A percentile compares a stretch with the other conserved stretches of the same genome.
Conservation (phyloP, 2,797 vertebrate genomes). For the Coilia nasus region DNA sequence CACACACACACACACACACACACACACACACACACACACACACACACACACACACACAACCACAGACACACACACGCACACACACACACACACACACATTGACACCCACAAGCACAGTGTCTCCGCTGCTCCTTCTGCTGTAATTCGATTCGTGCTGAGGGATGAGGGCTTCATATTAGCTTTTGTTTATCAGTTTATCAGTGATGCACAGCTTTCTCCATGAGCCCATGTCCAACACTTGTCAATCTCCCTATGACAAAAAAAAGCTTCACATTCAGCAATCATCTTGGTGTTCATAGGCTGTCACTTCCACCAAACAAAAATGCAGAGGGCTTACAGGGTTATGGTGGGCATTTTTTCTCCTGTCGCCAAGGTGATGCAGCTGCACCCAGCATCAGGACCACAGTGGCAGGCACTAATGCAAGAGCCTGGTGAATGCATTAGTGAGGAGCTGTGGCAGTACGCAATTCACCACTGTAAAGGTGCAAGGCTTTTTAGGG, state of each 20-base stretch:
- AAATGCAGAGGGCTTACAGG: not conserved
- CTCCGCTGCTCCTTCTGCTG: not conserved
- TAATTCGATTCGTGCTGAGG: constrained; percentile 15
- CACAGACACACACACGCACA: no score
- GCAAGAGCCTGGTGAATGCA: constrained; percentile 49
- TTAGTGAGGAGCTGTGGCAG: constrained; percentile 50
- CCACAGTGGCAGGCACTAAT: constrained; percentile 52
- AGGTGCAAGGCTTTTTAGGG: not conserved
- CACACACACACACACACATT: no score
- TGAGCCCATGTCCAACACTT: not conserved
- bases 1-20: no score
- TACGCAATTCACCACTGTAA: not conserved
- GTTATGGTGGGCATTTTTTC: constrained; percentile 43
- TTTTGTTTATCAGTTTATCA: constrained; percentile 27
- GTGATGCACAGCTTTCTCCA: not conserved
- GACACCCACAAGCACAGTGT: not conserved
- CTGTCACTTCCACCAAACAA: not conserved
- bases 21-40: no score
- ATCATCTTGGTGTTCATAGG: not conserved
- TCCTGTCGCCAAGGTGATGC: constrained; percentile 32
- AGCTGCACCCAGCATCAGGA: constrained; percentile 44
- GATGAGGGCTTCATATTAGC: not conserved
- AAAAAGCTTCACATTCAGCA: not conserved
- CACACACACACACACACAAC: no score
- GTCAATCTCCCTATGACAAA: not conserved